A percentile compares a stretch with the other conserved stretches of the same genome.
These are phyloP conservation scores for Lithosia quadra DNA, from an alignment of 2,888 invertebrate species.

Conservation along the genomic window DNA sequence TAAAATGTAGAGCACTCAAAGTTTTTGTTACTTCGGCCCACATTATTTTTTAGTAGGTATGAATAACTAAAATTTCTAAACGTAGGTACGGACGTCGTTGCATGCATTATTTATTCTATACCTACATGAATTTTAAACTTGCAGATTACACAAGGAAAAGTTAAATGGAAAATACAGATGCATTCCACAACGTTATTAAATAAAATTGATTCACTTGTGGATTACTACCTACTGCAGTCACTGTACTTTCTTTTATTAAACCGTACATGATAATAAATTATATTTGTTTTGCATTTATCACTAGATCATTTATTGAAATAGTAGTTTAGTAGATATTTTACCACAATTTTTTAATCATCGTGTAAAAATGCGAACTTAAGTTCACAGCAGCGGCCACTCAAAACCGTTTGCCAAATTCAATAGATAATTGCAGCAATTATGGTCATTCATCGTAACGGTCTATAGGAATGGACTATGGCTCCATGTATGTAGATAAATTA, in stretches of 20 bases:
- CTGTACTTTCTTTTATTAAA: neutral
- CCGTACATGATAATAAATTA: too few species aligned
- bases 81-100: too few species aligned
- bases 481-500: neutral
- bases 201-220: neutral
- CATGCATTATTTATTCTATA: neutral
- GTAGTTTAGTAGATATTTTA: neutral
- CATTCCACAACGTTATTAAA: neutral
- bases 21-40: too few species aligned
- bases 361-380: neutral
- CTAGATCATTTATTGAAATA: neutral
- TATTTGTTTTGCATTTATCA: neutral
- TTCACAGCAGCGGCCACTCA: neutral
- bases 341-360: neutral
- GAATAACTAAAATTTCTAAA: too few species aligned
- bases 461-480: slow-evolving; percentile 14
- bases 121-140: neutral
- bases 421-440: slow-evolving; percentile 25
- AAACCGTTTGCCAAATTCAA: slow-evolving; percentile 47
- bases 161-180: neutral
- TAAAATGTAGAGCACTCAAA: too few species aligned
- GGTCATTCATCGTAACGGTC: slow-evolving; percentile 18
- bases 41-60: too few species aligned
- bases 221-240: neutral
- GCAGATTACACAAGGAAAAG: neutral